phyloP scores from a whole-genome alignment of 2,797 vertebrate species.

The Halcyon leucocephala region DNA sequence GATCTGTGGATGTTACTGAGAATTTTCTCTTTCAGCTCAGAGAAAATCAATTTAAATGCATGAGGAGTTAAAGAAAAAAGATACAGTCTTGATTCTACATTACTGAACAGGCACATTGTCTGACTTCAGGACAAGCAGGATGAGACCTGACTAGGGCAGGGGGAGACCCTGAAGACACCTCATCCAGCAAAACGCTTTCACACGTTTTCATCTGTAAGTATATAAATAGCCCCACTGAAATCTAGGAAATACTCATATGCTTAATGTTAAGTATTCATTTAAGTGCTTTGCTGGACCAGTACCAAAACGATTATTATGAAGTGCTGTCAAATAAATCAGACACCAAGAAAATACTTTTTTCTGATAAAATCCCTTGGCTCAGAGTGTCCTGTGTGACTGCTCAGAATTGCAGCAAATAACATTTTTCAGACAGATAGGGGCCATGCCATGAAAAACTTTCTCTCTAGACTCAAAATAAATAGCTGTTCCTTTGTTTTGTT shows the following conservation, averaged over 20 bases:
- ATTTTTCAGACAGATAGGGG: background rate
- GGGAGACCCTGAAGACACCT: background rate
- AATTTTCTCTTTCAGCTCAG: background rate
- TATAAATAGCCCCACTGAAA: background rate
- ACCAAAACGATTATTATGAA: background rate
- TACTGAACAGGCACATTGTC: background rate
- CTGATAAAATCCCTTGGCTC: conserved; percentile 32
- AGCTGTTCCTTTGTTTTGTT: background rate
- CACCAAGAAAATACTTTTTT: background rate
- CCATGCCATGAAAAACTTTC: background rate
- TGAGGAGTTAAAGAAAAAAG: accelerated
- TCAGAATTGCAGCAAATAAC: background rate
- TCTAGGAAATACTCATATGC: conserved; percentile 9
- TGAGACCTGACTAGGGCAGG: background rate
- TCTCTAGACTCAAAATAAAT: background rate
- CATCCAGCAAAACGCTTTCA: background rate
- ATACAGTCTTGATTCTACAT: accelerated
- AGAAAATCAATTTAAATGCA: background rate
- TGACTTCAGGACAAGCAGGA: background rate
- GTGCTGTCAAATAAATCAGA: background rate
- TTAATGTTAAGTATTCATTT: conserved; percentile 21
- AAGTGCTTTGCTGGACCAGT: conserved; percentile 57
- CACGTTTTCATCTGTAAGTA: accelerated
- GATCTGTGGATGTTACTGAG: background rate
- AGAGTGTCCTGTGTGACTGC: background rate